phyloP scores from a whole-genome alignment of 37 sponge, comb jelly and placozoan genomes.

The Halichondria panicea region DNA sequence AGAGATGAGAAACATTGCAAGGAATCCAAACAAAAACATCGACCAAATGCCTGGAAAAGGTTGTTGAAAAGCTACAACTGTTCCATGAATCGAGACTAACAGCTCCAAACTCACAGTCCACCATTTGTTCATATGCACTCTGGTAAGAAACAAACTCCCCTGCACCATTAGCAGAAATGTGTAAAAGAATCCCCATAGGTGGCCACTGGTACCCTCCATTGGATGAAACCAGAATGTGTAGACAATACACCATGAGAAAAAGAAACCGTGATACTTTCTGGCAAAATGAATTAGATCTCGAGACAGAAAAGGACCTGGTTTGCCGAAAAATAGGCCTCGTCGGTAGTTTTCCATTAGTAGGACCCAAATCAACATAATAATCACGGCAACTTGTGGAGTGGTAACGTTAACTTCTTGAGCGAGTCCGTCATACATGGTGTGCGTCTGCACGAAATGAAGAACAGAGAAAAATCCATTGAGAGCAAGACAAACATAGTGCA shows the following conservation, averaged over 20 bases:
- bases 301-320: conserved; percentile 11
- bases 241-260: conserved; percentile 41
- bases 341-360: conserved; percentile 36
- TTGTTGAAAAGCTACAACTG: not conserved
- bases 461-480: conserved; percentile 10
- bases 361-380: conserved; percentile 11
- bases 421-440: conserved; percentile 22
- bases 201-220: conserved; percentile 10
- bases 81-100: conserved; percentile 17
- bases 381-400: conserved; percentile 4
- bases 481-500: not conserved
- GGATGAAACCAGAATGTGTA: conserved; percentile 48
- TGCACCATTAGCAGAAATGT: conserved; percentile 20
- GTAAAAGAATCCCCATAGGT: conserved; percentile 32
- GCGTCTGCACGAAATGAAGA: conserved; percentile 27
- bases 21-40: conserved; percentile 28
- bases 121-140: conserved; percentile 14
- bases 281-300: conserved; percentile 4
- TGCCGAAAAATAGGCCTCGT: conserved; percentile 15
- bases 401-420: conserved; percentile 12
- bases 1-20: conserved; percentile 33
- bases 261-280: conserved; percentile 34
- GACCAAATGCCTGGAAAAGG: not conserved
- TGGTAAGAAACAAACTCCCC: conserved; percentile 19
- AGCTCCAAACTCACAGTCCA: conserved; percentile 25